Percentiles rank a stretch among this genome's conserved stretches.
These are phyloP conservation scores for Steinernema feltiae DNA, from an alignment of 1,140 invertebrate genomes.

Conservation along the genomic window DNA sequence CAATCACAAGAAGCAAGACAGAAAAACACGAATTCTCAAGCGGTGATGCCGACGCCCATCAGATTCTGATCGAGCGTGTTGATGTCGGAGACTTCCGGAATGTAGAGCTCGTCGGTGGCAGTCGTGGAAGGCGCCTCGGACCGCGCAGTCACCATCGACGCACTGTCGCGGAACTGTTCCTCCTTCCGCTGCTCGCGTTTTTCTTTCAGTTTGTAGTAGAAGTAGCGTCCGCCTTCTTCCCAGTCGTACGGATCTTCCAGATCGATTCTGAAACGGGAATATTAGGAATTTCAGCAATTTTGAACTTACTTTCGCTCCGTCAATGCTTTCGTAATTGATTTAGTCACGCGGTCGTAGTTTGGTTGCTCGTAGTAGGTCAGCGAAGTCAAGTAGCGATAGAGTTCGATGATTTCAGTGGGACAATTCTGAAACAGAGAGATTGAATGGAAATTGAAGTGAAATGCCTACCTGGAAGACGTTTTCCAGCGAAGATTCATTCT, in stretches of 20 bases:
- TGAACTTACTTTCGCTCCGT: neutral
- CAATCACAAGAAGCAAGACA: too few species aligned
- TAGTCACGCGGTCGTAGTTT: neutral
- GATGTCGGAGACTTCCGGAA: neutral
- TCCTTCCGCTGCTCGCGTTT: neutral
- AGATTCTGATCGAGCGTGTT: neutral
- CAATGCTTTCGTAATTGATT: neutral
- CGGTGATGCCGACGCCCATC: neutral
- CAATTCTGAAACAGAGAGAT: neutral
- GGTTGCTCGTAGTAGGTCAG: neutral
- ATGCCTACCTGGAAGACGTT: neutral
- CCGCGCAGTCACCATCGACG: neutral
- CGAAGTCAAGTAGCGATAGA: neutral
- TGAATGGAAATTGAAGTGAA: neutral
- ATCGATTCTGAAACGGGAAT: neutral
- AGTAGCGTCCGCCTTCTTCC: conserved; percentile 10
- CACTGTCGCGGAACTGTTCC: neutral
- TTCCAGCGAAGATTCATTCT: neutral
- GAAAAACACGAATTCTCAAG: too few species aligned
- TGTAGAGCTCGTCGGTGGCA: neutral
- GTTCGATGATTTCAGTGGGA: neutral
- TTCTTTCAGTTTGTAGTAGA: neutral
- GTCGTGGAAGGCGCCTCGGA: neutral
- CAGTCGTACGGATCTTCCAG: conserved; percentile 7
- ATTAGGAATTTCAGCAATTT: neutral